Conservation (phyloP, 2,113 vertebrate genomes). For the Bufo gargarizans region DNA sequence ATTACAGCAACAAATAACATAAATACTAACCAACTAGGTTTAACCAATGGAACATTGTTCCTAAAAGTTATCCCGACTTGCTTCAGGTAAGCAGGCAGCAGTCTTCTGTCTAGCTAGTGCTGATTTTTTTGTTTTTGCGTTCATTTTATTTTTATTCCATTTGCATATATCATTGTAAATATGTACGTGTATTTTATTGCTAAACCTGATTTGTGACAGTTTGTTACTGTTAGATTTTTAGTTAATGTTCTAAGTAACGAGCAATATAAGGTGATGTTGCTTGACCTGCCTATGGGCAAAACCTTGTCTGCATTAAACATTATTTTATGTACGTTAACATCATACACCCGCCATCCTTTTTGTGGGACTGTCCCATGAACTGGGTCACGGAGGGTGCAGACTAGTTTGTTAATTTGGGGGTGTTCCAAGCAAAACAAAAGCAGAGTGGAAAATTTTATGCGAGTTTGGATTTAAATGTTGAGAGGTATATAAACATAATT, state of each 20-base stretch:
- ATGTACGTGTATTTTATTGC: not conserved
- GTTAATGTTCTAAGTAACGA: constrained; percentile 6
- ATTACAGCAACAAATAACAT: not conserved
- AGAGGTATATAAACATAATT: not conserved
- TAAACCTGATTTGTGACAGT: not conserved
- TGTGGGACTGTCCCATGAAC: not conserved
- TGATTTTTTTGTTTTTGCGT: not conserved
- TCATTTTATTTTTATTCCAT: not conserved
- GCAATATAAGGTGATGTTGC: not conserved
- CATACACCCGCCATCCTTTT: not conserved
- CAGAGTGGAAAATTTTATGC: not conserved
- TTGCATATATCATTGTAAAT: constrained; percentile 10
- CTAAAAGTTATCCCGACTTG: not conserved
- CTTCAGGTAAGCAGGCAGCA: not conserved
- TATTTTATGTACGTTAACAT: not conserved
- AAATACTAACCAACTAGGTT: not conserved
- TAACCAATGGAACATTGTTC: not conserved
- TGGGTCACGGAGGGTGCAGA: not conserved
- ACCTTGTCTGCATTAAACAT: not conserved
- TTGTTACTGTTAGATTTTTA: not conserved
- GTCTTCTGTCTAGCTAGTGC: not conserved
- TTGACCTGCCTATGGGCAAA: constrained; percentile 8
- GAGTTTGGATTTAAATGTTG: not conserved
- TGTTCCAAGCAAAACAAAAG: not conserved
- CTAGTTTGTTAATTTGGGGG: not conserved